Percentiles rank a stretch among this genome's conserved stretches.
phyloP scores from a whole-genome alignment of 1,140 invertebrate species.

The Helicoverpa armigera region DNA sequence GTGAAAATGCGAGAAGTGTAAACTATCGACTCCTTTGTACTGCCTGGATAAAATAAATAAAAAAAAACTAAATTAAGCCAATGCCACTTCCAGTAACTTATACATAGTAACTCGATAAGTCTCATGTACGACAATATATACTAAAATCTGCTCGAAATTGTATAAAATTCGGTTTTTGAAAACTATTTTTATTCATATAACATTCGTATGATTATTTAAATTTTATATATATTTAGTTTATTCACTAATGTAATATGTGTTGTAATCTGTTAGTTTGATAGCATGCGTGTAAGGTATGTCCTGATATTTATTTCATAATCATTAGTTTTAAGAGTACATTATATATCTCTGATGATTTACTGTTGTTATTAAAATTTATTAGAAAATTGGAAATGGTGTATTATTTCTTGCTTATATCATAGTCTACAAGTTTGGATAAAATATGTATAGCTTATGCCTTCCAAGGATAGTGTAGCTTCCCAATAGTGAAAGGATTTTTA shows the following conservation, averaged over 20 bases:
- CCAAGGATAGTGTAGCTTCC: too few relatives aligned
- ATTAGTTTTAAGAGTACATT: conserved; percentile 38
- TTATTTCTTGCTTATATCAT: too few relatives aligned
- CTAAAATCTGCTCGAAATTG: background rate
- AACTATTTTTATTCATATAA: background rate
- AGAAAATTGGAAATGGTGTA: background rate
- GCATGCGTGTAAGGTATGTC: conserved; percentile 23
- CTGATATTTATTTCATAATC: conserved; percentile 49
- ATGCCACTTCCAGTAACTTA: conserved; percentile 4
- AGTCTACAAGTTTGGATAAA: too few relatives aligned
- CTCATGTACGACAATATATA: background rate
- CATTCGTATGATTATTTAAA: background rate
- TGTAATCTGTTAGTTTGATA: conserved; percentile 43
- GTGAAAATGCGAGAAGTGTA: too few relatives aligned
- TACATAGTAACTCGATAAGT: background rate
- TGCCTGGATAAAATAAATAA: too few relatives aligned
- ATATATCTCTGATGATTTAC: conserved; percentile 38
- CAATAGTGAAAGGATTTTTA: too few relatives aligned
- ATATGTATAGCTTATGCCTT: too few relatives aligned
- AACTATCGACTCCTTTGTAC: too few relatives aligned
- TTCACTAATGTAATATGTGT: background rate
- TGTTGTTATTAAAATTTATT: conserved; percentile 41
- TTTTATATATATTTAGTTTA: background rate
- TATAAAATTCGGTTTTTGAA: background rate
- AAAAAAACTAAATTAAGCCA: background rate